These are phyloP conservation scores for Lucinisca nassula DNA, from an alignment of 2,888 invertebrate genomes.

Conservation along the genomic window DNA sequence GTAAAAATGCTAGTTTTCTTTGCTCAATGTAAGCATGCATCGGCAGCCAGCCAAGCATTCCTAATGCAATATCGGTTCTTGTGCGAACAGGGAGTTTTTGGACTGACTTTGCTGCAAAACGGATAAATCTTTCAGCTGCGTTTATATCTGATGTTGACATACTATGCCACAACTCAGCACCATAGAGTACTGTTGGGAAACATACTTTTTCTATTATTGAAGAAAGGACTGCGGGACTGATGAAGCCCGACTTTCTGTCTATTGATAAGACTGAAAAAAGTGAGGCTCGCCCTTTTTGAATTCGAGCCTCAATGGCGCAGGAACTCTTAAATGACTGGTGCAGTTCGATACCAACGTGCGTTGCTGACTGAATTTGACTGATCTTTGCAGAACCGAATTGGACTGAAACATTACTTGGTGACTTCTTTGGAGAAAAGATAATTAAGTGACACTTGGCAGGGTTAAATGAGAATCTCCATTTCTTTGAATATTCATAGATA, in stretches of 20 bases:
- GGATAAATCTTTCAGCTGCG: background rate
- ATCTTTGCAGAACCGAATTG: background rate
- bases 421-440: background rate
- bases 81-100: background rate
- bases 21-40: background rate
- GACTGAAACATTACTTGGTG: background rate
- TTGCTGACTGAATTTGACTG: background rate
- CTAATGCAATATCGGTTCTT: background rate
- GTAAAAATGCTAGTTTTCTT: background rate
- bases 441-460: conserved; percentile 1
- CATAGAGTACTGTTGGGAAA: background rate
- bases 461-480: conserved; percentile 22
- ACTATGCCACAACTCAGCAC: conserved; percentile 5
- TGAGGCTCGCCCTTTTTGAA: background rate
- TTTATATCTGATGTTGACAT: background rate
- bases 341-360: conserved; percentile 21
- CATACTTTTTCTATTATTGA: background rate
- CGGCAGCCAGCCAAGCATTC: background rate
- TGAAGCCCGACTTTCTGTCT: background rate
- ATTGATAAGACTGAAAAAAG: background rate
- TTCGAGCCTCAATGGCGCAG: background rate
- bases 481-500: conserved; percentile 13
- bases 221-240: background rate
- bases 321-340: conserved; percentile 1
- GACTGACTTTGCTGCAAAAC: background rate